Evolutionary conservation across 2,888 invertebrate genomes (phyloP).

Genomic region (Caenorhabditis japonica): DNA sequence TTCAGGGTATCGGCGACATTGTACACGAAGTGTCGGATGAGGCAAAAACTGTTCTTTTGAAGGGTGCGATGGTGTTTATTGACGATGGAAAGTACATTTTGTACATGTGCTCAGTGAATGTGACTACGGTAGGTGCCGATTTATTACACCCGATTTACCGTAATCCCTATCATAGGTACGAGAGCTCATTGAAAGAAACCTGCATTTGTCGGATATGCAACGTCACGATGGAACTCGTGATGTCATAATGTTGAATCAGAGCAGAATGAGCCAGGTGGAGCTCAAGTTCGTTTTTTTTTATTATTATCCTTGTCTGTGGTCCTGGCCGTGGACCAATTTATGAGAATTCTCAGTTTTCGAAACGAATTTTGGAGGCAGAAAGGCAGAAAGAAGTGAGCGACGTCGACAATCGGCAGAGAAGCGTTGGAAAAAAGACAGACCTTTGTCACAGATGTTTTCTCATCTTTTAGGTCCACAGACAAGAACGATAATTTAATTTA

Average conservation of each 20-base stretch:
- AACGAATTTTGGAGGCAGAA: neutral
- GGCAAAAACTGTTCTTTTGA: conserved; percentile 56
- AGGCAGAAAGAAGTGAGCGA: neutral
- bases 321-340: too few relatives aligned
- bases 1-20: conserved; percentile 56
- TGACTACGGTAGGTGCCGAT: conserved; percentile 65
- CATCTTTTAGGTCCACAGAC: too few relatives aligned
- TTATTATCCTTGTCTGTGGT: too few relatives aligned
- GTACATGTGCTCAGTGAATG: conserved; percentile 75
- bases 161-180: conserved; percentile 22
- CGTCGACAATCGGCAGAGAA: too few relatives aligned
- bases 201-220: conserved; percentile 75
- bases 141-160: neutral
- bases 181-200: conserved; percentile 72
- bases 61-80: conserved; percentile 73
- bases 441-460: too few relatives aligned
- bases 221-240: conserved; percentile 76
- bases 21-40: conserved; percentile 53
- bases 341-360: too few relatives aligned
- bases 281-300: conserved; percentile 66
- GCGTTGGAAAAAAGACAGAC: too few relatives aligned
- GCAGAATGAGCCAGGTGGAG: conserved; percentile 75
- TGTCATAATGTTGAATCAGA: conserved; percentile 77
- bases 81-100: conserved; percentile 71
- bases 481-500: too few relatives aligned